A percentile compares a stretch with the other conserved stretches of the same genome.
These are phyloP conservation scores for Myathropa florea DNA, from an alignment of 2,888 invertebrate species.

Conservation along the genomic window DNA sequence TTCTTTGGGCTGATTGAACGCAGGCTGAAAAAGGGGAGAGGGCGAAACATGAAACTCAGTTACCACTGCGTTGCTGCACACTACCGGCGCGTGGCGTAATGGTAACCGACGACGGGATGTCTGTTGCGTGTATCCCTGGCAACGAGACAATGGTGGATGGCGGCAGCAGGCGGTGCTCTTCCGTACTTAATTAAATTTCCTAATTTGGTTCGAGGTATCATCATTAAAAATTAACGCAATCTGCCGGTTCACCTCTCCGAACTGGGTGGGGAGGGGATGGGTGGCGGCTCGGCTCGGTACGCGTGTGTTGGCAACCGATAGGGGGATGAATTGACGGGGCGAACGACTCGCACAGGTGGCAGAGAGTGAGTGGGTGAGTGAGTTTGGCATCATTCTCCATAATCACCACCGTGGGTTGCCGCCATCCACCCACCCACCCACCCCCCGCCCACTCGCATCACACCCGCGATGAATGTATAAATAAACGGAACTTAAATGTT, in stretches of 20 bases:
- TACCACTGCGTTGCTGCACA: slow-evolving; percentile 31
- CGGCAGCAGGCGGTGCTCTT: slow-evolving; percentile 46
- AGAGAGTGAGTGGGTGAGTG: background rate
- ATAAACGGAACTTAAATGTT: slow-evolving; percentile 65
- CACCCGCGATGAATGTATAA: slow-evolving; percentile 27
- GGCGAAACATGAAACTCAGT: background rate
- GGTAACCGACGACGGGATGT: slow-evolving; percentile 13
- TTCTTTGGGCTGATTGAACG: slow-evolving; percentile 50
- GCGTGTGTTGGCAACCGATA: slow-evolving; percentile 21
- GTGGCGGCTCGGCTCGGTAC: background rate
- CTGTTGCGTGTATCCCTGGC: slow-evolving; percentile 59
- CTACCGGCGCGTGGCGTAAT: background rate
- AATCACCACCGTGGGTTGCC: slow-evolving; percentile 37
- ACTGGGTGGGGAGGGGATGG: slow-evolving; percentile 4
- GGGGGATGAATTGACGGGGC: background rate
- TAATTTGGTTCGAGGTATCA: slow-evolving; percentile 72
- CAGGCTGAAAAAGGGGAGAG: slow-evolving; percentile 39
- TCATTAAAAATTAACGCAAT: slow-evolving; percentile 72
- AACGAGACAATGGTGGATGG: slow-evolving; percentile 35
- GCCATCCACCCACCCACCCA: background rate
- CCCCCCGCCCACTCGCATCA: background rate
- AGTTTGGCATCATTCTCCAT: slow-evolving; percentile 36
- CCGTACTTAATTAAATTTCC: slow-evolving; percentile 72
- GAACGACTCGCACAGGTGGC: slow-evolving; percentile 28
- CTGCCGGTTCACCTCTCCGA: slow-evolving; percentile 35